These are phyloP conservation scores for Acropora yongei DNA, from an alignment of 64 coral and sea anemone species.

Conservation along the genomic window DNA sequence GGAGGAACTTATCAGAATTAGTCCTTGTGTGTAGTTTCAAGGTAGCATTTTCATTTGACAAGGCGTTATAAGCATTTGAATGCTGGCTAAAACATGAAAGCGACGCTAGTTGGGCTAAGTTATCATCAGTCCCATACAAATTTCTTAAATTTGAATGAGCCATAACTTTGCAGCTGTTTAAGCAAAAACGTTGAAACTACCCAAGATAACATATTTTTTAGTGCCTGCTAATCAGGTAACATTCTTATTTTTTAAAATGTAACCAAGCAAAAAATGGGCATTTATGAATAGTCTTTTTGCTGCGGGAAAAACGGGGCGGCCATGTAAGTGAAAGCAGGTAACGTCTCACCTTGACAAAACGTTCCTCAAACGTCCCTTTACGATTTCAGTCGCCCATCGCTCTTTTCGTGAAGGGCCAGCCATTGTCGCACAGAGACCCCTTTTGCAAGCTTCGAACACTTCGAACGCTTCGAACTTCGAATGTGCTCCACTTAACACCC, in stretches of 20 bases:
- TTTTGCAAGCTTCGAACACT: too few species aligned
- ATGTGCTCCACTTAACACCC: too few species aligned
- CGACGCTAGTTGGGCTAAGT: not conserved
- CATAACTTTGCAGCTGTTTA: not conserved
- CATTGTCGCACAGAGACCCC: too few species aligned
- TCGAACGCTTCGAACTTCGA: too few species aligned
- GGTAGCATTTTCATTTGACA: not conserved
- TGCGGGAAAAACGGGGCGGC: too few species aligned
- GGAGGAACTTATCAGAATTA: not conserved
- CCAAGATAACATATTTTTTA: not conserved
- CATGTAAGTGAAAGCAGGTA: too few species aligned
- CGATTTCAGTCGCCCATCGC: too few species aligned
- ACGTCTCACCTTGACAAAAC: too few species aligned
- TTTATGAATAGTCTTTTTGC: too few species aligned
- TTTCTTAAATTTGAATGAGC: not conserved
- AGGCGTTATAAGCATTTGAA: not conserved
- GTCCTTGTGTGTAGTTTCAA: not conserved
- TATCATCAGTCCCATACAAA: not conserved
- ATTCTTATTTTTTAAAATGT: not conserved
- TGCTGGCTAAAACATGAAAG: not conserved
- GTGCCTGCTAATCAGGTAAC: not conserved
- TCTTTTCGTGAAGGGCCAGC: too few species aligned
- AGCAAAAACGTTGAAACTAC: not conserved
- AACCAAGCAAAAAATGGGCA: not conserved
- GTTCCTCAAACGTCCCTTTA: too few species aligned